phyloP scores from a whole-genome alignment of 1,140 invertebrate genomes.

The Anagrus nilaparvatae region DNA sequence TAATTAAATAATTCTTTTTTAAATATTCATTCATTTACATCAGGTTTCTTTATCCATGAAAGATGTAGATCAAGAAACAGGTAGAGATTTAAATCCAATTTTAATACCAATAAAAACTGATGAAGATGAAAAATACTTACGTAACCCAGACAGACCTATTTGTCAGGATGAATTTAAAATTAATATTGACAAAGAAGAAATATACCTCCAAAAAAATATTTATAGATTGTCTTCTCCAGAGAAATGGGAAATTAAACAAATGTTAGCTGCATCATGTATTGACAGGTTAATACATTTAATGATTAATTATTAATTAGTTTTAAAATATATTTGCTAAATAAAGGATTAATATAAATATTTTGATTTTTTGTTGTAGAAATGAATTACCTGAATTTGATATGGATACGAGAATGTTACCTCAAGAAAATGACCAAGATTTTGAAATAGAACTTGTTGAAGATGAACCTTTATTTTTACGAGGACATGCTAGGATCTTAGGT shows the following conservation, averaged over 20 bases:
- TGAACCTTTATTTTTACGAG: slow-evolving; percentile 90
- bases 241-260: slow-evolving; percentile 74
- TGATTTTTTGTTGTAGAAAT: slow-evolving; percentile 59
- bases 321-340: slow-evolving; percentile 5
- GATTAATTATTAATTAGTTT: too few relatives aligned
- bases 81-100: slow-evolving; percentile 86
- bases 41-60: slow-evolving; percentile 90
- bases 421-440: slow-evolving; percentile 87
- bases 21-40: slow-evolving; percentile 3
- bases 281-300: slow-evolving; percentile 37
- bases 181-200: slow-evolving; percentile 65
- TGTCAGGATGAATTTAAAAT: slow-evolving; percentile 60
- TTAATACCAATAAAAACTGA: slow-evolving; percentile 29
- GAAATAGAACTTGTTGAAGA: slow-evolving; percentile 99
- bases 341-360: slow-evolving; percentile 3
- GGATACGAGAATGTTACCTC: slow-evolving; percentile 75
- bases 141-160: slow-evolving; percentile 80
- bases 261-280: slow-evolving; percentile 42
- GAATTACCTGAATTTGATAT: slow-evolving; percentile 88
- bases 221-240: slow-evolving; percentile 93
- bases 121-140: slow-evolving; percentile 56
- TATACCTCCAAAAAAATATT: slow-evolving; percentile 66
- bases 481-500: slow-evolving; percentile 76
- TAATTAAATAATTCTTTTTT: too few relatives aligned
- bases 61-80: slow-evolving; percentile 92